A percentile compares a stretch with the other conserved stretches of the same genome.
These are phyloP conservation scores for Muscidifurax raptorellus DNA, from an alignment of 1,140 invertebrate genomes.

Conservation along the genomic window DNA sequence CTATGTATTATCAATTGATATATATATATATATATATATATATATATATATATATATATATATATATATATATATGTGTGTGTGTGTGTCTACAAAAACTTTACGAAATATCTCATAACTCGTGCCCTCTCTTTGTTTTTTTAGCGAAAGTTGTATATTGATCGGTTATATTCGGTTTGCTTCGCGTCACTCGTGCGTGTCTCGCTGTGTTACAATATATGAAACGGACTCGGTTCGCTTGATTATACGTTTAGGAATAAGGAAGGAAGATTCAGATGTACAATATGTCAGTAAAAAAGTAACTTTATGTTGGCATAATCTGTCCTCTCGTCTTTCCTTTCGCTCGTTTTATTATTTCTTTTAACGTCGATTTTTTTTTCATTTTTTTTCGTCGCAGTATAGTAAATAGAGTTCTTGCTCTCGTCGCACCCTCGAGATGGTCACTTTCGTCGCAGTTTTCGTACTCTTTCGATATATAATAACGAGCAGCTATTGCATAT, in stretches of 20 bases:
- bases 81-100: slow-evolving; percentile 46
- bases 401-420: slow-evolving; percentile 1
- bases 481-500: slow-evolving; percentile 22
- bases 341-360: neutral
- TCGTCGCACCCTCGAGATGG: slow-evolving; percentile 24
- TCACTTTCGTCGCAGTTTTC: slow-evolving; percentile 36
- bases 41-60: no score
- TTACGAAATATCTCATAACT: slow-evolving; percentile 45
- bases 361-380: neutral
- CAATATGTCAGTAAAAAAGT: slow-evolving; percentile 53
- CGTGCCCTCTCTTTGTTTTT: neutral
- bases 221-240: slow-evolving; percentile 28
- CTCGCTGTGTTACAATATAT: slow-evolving; percentile 28
- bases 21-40: no score
- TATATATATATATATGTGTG: no score
- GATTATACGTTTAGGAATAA: slow-evolving; percentile 32
- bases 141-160: slow-evolving; percentile 34
- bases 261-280: slow-evolving; percentile 44
- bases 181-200: neutral
- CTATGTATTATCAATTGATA: slow-evolving; percentile 19
- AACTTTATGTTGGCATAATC: slow-evolving; percentile 53
- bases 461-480: neutral
- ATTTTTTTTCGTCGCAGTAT: neutral
- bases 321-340: neutral
- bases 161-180: neutral